Percentiles rank a stretch among this genome's conserved stretches.
phyloP scores from a whole-genome alignment of 2,113 vertebrate genomes.

The Campylomormyrus tamandua region DNA sequence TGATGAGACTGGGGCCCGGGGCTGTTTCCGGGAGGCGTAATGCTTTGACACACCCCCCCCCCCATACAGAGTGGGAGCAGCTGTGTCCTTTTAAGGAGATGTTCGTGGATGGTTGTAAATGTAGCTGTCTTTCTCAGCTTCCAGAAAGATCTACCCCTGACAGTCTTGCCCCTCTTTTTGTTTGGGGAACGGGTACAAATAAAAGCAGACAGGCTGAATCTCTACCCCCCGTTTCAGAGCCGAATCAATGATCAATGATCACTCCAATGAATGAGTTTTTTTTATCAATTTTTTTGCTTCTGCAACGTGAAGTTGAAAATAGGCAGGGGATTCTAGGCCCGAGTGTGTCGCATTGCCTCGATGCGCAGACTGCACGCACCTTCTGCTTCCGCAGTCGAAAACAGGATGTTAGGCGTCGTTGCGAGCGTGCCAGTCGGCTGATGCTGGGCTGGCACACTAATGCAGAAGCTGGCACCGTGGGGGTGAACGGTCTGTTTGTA shows the following conservation, averaged over 20 bases:
- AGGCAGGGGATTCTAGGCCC: neutral
- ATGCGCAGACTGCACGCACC: neutral
- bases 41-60: neutral
- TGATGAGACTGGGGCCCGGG: neutral
- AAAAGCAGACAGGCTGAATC: neutral
- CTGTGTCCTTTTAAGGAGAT: neutral
- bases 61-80: neutral
- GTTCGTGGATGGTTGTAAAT: neutral
- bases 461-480: neutral
- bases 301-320: neutral
- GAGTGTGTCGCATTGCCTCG: neutral
- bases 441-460: neutral
- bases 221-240: neutral
- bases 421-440: neutral
- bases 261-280: neutral
- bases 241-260: neutral
- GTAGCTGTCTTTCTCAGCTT: neutral
- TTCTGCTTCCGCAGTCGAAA: neutral
- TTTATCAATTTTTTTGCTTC: neutral
- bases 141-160: neutral
- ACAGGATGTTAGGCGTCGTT: conserved; percentile 1
- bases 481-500: neutral
- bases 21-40: neutral
- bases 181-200: neutral
- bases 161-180: neutral